phyloP scores from a whole-genome alignment of 2,888 invertebrate genomes.

The Acanthosepion lycidas region DNA sequence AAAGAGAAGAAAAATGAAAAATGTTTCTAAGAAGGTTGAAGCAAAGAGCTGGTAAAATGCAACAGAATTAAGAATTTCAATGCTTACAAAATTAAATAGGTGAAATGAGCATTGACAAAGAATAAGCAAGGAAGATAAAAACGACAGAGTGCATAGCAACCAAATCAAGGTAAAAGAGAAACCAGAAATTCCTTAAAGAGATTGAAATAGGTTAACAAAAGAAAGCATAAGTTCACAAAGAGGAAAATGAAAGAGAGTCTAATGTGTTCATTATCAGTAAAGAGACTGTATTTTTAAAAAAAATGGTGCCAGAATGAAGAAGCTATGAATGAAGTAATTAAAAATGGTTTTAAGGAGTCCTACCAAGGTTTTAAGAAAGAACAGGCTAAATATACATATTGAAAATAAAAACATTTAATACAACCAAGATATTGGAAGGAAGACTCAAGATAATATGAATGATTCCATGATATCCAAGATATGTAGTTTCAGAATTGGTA shows the following conservation, averaged over 20 bases:
- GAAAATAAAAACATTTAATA: background rate
- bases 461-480: background rate
- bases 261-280: background rate
- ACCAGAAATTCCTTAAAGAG: background rate
- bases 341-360: background rate
- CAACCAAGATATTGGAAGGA: background rate
- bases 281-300: background rate
- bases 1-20: background rate
- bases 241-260: background rate
- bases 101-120: background rate
- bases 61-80: background rate
- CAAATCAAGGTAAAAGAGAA: background rate
- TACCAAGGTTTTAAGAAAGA: background rate
- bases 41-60: background rate
- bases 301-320: background rate
- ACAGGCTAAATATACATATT: background rate
- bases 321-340: background rate
- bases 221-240: background rate
- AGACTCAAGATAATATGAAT: background rate
- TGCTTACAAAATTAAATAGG: slow-evolving; percentile 6
- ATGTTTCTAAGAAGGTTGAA: background rate
- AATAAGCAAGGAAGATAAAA: background rate
- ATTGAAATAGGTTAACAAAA: background rate
- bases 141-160: background rate
- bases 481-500: background rate